Evolutionary conservation across 2,113 vertebrate genomes (phyloP), one percentile per base, ranked within the genome.

Genomic region (Zapus hudsonius): DNA sequence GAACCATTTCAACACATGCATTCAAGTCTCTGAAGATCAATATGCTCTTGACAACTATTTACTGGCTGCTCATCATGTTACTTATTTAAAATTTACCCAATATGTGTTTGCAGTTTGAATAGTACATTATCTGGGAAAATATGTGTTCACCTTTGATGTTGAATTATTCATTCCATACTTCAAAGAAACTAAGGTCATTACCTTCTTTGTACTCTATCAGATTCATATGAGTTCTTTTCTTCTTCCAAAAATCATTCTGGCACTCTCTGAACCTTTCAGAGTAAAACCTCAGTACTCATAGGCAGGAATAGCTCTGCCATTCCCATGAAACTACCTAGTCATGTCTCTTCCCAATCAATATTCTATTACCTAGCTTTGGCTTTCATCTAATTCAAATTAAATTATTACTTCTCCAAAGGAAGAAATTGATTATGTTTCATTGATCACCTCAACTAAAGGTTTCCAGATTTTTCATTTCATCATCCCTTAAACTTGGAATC

Each of bases 141-240:
- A 82, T 84, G 81, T 87, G n/a, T 69, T 90, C 84, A 22, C 4
- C 1, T 81, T 57, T 93, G 61, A 36, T 72, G 42, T 72, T 76
- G 79, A 75, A 47, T 42, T 31, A 44, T 85, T 15, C 13, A 27
- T 79, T 73, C 22, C 19, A 78, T 44, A 44, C 78, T 95, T 90
- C 31, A 69, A 23, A 74, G 10, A 87, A 93, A 19, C 13, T 73
- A 76, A 0, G 63, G 40, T 57, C 89, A 74, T 36, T 70, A n/a
- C 52, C 22, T 82, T 38, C 22, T 22, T 63, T 59, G 25, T 16
- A 86, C 23, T 79, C 10, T 19, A 44, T 73, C 33, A 69, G 25
- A 59, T 75, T 74, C 72, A 75, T 61, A 70, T 1, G 29, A 42
- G 3, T 74, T 74, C 74, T 69, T 64, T 23, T 55, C 52, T 75